Conservation (phyloP, 1,140 invertebrate species). For the Rhopalosiphum maidis region DNA sequence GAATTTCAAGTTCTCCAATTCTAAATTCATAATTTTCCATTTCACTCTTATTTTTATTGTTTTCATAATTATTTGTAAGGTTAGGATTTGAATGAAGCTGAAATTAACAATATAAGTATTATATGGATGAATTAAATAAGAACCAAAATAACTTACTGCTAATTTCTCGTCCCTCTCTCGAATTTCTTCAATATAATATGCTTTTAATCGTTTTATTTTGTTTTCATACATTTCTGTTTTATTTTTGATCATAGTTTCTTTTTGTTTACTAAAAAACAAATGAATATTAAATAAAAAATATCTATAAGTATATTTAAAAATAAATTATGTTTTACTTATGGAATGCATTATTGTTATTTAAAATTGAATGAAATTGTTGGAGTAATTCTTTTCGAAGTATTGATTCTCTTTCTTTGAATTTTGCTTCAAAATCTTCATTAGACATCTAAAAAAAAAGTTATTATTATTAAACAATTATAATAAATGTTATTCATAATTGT, state of each 20-base stretch:
- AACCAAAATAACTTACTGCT: constrained; percentile 60
- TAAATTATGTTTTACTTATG: neutral
- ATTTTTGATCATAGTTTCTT: constrained; percentile 60
- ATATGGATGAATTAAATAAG: neutral
- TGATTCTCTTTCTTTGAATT: constrained; percentile 60
- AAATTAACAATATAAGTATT: neutral
- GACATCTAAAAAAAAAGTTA: constrained; percentile 58
- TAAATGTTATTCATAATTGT: neutral
- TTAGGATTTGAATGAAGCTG: neutral
- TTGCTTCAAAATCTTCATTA: constrained; percentile 63
- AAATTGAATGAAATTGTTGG: constrained; percentile 58
- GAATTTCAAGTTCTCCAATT: constrained; percentile 53
- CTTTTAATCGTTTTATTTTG: constrained; percentile 61
- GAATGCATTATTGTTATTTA: constrained; percentile 59
- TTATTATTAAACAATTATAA: neutral
- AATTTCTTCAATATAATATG: constrained; percentile 62
- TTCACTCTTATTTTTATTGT: constrained; percentile 53
- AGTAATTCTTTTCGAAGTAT: constrained; percentile 54
- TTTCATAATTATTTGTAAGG: constrained; percentile 32
- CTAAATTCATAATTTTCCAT: constrained; percentile 54
- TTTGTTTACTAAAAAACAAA: constrained; percentile 60
- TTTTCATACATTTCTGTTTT: constrained; percentile 61
- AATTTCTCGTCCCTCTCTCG: constrained; percentile 61
- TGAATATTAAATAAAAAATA: constrained; percentile 20
- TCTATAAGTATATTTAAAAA: neutral